These are phyloP conservation scores for Choloepus hoffmanni DNA, from an alignment of 2,113 vertebrate genomes.

Conservation along the genomic window DNA sequence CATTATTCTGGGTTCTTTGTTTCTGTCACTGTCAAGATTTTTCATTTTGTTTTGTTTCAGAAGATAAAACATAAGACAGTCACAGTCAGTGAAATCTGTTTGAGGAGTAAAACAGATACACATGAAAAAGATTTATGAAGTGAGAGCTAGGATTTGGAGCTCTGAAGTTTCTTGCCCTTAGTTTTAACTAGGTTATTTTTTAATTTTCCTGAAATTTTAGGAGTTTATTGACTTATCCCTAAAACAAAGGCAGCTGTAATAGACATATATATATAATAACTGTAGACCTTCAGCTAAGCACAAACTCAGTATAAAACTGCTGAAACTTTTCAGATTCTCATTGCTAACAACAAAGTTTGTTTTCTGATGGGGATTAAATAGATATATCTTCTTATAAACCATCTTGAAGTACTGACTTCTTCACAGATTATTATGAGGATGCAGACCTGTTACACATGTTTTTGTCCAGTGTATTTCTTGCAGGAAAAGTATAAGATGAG, in stretches of 20 bases:
- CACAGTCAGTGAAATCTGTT: background rate
- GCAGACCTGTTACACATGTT: background rate
- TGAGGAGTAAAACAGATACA: background rate
- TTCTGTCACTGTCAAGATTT: background rate
- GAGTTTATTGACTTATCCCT: background rate
- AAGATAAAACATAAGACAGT: slow-evolving; percentile 9
- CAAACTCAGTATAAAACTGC: background rate
- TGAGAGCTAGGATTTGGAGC: background rate
- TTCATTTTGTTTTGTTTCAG: background rate
- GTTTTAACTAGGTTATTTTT: background rate
- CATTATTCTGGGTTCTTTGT: background rate
- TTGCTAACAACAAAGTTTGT: background rate
- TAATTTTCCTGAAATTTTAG: slow-evolving; percentile 28
- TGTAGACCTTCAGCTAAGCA: background rate
- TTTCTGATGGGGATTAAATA: background rate
- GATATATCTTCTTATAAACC: background rate
- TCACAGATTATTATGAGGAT: background rate
- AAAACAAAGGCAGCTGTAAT: background rate
- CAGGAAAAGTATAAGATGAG: background rate
- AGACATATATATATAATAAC: background rate
- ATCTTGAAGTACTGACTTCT: background rate
- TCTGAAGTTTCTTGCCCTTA: background rate
- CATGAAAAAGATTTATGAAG: background rate
- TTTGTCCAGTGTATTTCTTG: background rate
- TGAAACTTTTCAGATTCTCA: background rate